Conservation (phyloP, 2,888 invertebrate genomes). For the Drosophila imparisetae region DNA sequence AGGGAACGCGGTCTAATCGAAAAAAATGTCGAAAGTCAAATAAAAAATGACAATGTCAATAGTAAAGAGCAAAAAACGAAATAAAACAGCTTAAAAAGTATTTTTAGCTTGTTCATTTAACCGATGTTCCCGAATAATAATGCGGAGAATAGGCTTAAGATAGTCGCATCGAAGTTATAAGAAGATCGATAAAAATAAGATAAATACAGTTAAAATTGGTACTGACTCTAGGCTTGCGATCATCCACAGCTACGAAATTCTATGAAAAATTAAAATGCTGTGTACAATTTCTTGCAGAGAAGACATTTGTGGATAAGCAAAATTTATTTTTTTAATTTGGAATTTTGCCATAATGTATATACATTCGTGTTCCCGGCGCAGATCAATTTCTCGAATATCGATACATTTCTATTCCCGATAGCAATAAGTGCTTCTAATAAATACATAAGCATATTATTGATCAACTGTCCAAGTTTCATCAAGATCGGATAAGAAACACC, state of each 20-base stretch:
- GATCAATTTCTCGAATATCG: too few species aligned
- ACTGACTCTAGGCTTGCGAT: not conserved
- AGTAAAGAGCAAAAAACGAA: conserved; percentile 38
- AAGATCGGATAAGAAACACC: too few species aligned
- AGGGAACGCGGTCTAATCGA: conserved; percentile 55
- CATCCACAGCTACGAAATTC: not conserved
- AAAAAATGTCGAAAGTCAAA: conserved; percentile 72
- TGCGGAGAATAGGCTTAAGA: not conserved
- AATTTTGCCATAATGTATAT: too few species aligned
- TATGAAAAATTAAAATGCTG: not conserved
- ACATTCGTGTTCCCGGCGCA: too few species aligned
- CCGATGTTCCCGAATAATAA: not conserved
- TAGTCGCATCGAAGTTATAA: not conserved
- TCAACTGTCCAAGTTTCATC: too few species aligned
- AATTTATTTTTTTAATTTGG: too few species aligned
- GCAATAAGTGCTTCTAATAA: too few species aligned
- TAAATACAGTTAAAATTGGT: not conserved
- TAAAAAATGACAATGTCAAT: conserved; percentile 60
- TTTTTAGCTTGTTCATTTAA: conserved; percentile 11
- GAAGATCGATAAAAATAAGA: not conserved
- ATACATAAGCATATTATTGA: not conserved
- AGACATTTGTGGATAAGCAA: not conserved
- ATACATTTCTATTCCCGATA: too few species aligned
- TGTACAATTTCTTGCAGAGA: not conserved
- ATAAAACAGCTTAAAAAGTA: conserved; percentile 33